A percentile compares a stretch with the other conserved stretches of the same genome.
These are phyloP conservation scores for Gadopsis bispinosus DNA, from an alignment of 2,797 vertebrate species.

Conservation along the genomic window DNA sequence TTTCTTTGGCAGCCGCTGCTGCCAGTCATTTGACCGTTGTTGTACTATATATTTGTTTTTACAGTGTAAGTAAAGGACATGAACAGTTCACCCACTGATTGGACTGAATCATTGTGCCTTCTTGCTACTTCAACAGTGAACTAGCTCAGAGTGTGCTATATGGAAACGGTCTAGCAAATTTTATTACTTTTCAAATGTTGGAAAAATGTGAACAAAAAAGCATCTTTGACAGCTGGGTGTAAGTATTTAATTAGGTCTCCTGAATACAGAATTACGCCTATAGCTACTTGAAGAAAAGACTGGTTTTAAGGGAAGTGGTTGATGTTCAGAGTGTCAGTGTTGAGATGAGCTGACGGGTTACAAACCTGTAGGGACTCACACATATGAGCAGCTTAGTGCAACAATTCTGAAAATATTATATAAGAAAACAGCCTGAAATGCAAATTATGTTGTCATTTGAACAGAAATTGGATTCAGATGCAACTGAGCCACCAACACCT, in stretches of 20 bases:
- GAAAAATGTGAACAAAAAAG: neutral
- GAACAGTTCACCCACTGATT: neutral
- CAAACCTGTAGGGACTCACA: constrained; percentile 31
- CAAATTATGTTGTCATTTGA: neutral
- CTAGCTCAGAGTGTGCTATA: neutral
- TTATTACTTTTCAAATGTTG: neutral
- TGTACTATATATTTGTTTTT: too few relatives aligned
- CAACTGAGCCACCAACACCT: neutral
- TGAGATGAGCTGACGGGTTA: constrained; percentile 49
- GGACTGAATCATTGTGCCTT: neutral
- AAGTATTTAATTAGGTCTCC: constrained; percentile 6
- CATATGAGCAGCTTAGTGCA: constrained; percentile 1
- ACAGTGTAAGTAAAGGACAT: too few relatives aligned
- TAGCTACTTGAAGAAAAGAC: neutral
- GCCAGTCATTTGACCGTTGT: too few relatives aligned
- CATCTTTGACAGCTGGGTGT: neutral
- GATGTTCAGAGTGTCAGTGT: neutral
- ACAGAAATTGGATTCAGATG: neutral
- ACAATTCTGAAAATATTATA: neutral
- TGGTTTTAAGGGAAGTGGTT: neutral
- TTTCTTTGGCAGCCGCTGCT: too few relatives aligned
- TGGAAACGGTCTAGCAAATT: neutral
- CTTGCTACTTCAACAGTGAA: neutral
- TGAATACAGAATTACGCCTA: neutral
- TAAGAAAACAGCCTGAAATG: neutral